Base-by-base conservation (phyloP, 2,888 invertebrate species). In the Lasioglossum oenotherae region DNA sequence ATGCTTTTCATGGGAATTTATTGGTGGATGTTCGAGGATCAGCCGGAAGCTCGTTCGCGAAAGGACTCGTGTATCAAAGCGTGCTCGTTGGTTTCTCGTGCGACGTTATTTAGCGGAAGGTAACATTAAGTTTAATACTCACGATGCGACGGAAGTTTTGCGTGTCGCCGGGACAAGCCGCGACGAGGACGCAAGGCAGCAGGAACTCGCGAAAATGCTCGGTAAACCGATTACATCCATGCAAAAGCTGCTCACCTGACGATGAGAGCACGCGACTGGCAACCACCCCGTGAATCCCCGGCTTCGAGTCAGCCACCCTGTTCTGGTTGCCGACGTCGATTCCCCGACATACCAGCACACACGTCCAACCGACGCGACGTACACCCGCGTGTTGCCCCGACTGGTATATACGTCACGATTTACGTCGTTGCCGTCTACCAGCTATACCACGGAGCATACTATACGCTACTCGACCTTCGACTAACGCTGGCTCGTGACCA, bases 231-330 rank as follows among this genome's bases (percentile, higher is more conserved):
- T 91, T 91, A 91, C 89, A 90, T 93, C 90, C 89, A 79, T 87
- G 87, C 80, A 84, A 88, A 87, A 86, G 86, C 86, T 91, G 90
- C 91, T 92, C 93, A 90, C 89, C 92, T 87, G 88, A 85, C 90
- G 89, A 90, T 85, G 89, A 85, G 86, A 93, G 89, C 93, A 94
- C 93, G 94, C 93, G 93, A 93, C 93, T 93, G 89, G 90, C 89
- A 88, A 90, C 87, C 88, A 78, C 80, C 89, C 89, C 78, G 87
- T 87, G 87, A 86, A 89, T 90, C 87, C 87, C 83, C 81, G 81
- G 80, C 85, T 81, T 85, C 74, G 71, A 87, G 88, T 87, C 86
- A 72, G 64, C 79, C 85, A 74, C 75, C 80, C 82, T 88, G 83
- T 82, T 87, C 89, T 87, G 85, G 87, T 87, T 85, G 86, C 84